A percentile compares a stretch with the other conserved stretches of the same genome.
phyloP scores from a whole-genome alignment of 1,140 invertebrate genomes.

The Gryllus bimaculatus region DNA sequence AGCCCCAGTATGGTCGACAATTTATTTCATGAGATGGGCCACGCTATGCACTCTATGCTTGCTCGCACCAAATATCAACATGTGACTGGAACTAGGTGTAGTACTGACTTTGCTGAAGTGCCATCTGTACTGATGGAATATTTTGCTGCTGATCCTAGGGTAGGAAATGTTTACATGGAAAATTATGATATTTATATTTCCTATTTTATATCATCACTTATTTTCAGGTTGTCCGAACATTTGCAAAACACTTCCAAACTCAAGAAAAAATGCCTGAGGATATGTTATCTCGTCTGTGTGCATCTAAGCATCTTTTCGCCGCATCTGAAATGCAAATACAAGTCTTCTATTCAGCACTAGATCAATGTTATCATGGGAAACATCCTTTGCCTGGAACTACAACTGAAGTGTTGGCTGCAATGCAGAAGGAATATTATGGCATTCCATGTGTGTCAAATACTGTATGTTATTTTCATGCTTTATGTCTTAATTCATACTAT shows the following conservation, averaged over 20 bases:
- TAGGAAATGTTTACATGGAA: slow-evolving; percentile 32
- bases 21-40: slow-evolving; percentile 98
- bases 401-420: slow-evolving; percentile 67
- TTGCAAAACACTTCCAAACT: slow-evolving; percentile 87
- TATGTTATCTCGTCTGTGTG: slow-evolving; percentile 66
- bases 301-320: slow-evolving; percentile 74
- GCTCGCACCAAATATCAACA: slow-evolving; percentile 92
- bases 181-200: background rate
- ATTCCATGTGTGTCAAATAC: slow-evolving; percentile 81
- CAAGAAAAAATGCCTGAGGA: slow-evolving; percentile 69
- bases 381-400: slow-evolving; percentile 46
- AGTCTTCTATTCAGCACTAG: slow-evolving; percentile 78
- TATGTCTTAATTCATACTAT: background rate
- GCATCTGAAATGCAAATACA: slow-evolving; percentile 89
- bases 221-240: slow-evolving; percentile 65
- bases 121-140: slow-evolving; percentile 98
- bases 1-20: slow-evolving; percentile 83
- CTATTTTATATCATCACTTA: background rate
- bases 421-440: slow-evolving; percentile 76
- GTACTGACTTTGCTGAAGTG: slow-evolving; percentile 97
- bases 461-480: slow-evolving; percentile 36
- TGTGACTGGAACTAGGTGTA: slow-evolving; percentile 91
- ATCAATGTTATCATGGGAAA: slow-evolving; percentile 78
- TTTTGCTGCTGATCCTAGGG: slow-evolving; percentile 83
- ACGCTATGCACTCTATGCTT: slow-evolving; percentile 98